These are phyloP conservation scores for Acanthaster planci DNA, from an alignment of 35 echinoderm and acorn worm species.

Conservation along the genomic window DNA sequence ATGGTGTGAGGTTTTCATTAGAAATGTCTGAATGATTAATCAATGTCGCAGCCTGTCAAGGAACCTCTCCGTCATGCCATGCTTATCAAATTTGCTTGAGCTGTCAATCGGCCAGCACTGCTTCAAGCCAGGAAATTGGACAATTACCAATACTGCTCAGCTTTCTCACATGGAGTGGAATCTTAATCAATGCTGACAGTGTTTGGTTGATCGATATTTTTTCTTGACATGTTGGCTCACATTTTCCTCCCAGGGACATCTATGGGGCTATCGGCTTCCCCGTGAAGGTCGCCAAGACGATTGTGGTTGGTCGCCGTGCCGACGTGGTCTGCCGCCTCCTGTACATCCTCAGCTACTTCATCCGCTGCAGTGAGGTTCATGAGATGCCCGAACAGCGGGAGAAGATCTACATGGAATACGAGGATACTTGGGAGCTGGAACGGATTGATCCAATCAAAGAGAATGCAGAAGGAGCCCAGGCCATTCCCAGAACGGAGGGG, in stretches of 20 bases:
- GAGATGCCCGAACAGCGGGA: conserved; percentile 67
- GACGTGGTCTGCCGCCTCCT: conserved; percentile 88
- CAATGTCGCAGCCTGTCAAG: no score
- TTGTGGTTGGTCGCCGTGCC: conserved; percentile 79
- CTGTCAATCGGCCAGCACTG: no score
- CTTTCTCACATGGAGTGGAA: no score
- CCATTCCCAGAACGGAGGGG: conserved; percentile 3
- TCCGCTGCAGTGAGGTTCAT: conserved; percentile 95
- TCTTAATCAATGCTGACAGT: no score
- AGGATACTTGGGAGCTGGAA: neutral
- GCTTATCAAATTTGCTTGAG: no score
- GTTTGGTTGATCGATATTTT: no score
- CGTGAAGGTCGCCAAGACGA: conserved; percentile 76
- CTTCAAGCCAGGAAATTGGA: no score
- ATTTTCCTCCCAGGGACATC: conserved; percentile 65
- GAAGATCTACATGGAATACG: conserved; percentile 66
- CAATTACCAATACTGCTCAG: no score
- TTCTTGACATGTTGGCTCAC: neutral
- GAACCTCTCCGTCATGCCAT: no score
- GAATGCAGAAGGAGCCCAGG: neutral
- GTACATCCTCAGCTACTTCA: conserved; percentile 94
- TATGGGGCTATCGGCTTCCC: conserved; percentile 91
- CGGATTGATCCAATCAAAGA: neutral
- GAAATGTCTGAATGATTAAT: no score
- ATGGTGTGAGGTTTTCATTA: no score